Percentiles rank a stretch among this genome's conserved stretches.
These are phyloP conservation scores for Arenaria interpres DNA, from an alignment of 2,113 vertebrate genomes.

Conservation along the genomic window DNA sequence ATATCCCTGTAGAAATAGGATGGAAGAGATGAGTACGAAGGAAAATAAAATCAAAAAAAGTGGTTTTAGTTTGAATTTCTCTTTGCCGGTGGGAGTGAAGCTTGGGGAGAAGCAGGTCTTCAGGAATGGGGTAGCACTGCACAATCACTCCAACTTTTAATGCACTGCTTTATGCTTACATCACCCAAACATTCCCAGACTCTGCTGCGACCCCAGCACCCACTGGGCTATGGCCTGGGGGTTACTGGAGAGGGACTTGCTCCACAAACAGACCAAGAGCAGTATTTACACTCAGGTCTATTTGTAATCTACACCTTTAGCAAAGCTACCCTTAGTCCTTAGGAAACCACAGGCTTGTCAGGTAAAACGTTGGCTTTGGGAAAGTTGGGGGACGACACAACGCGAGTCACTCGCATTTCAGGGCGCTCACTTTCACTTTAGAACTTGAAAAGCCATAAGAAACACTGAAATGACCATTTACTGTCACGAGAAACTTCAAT, in stretches of 20 bases:
- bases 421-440: neutral
- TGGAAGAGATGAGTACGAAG: conserved; percentile 4
- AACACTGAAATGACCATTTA: neutral
- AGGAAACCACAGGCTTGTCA: neutral
- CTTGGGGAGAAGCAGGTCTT: neutral
- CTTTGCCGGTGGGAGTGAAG: neutral
- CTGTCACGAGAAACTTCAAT: neutral
- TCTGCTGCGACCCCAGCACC: neutral
- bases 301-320: neutral
- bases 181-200: neutral
- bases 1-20: conserved; percentile 80
- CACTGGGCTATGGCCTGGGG: too few relatives aligned
- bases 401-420: neutral
- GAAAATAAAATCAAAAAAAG: neutral
- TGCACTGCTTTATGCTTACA: neutral
- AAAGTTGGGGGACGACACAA: neutral
- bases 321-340: neutral
- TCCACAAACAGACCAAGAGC: neutral
- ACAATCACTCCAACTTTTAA: neutral
- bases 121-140: neutral
- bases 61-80: neutral
- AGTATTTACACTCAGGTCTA: neutral
- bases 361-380: neutral
- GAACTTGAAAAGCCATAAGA: neutral
- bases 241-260: neutral